Evolutionary conservation across 2,113 vertebrate genomes (phyloP).

Genomic region (Mesitornis unicolor): DNA sequence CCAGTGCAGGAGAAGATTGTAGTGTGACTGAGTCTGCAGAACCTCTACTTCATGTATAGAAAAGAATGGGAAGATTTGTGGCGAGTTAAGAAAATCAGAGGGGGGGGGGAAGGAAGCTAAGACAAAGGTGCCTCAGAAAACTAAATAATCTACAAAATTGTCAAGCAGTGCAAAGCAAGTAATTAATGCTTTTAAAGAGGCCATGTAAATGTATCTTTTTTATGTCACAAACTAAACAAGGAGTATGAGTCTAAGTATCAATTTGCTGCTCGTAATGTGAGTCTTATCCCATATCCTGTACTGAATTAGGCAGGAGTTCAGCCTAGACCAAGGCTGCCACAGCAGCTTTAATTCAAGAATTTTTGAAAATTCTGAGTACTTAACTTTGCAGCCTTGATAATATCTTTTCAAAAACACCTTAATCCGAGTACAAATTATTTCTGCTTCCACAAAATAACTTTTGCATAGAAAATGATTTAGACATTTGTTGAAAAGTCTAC

Average conservation of each 20-base stretch:
- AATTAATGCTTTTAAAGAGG: not conserved
- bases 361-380: not conserved
- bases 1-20: not conserved
- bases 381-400: not conserved
- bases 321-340: not conserved
- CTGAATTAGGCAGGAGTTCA: not conserved
- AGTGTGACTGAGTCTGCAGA: not conserved
- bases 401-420: not conserved
- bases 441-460: not conserved
- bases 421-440: not conserved
- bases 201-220: not conserved
- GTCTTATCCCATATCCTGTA: not conserved
- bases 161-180: not conserved
- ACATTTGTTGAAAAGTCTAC: not conserved
- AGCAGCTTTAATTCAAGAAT: not conserved
- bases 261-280: not conserved
- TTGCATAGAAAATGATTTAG: not conserved
- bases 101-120: not conserved
- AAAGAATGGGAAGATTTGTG: not conserved
- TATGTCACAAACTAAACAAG: not conserved
- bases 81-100: not conserved
- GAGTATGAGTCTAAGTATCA: not conserved
- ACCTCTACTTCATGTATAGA: not conserved
- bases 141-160: not conserved
- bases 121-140: not conserved